Evolutionary conservation across 2,888 invertebrate species (phyloP).

Genomic region (Tromatobia lineatoria): DNA sequence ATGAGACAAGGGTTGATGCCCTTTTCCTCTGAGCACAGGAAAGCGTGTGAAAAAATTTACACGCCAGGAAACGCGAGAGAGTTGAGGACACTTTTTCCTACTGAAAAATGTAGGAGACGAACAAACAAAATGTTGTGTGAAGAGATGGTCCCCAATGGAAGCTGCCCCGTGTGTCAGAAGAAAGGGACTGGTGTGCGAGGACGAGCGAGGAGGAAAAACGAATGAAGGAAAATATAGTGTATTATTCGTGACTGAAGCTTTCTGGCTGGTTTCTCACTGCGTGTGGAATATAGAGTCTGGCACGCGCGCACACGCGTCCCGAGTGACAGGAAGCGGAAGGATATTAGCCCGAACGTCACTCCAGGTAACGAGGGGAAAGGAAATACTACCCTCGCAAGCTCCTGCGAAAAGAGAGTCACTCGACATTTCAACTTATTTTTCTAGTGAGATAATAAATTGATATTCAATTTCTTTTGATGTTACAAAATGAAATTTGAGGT

Average conservation of each 20-base stretch:
- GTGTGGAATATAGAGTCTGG: slow-evolving; percentile 53
- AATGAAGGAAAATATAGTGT: slow-evolving; percentile 66
- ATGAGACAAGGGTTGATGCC: slow-evolving; percentile 21
- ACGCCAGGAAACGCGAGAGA: slow-evolving; percentile 15
- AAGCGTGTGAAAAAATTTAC: neutral
- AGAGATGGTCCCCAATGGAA: slow-evolving; percentile 15
- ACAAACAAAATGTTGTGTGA: slow-evolving; percentile 50
- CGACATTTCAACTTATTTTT: slow-evolving; percentile 5
- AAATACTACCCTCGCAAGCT: slow-evolving; percentile 46
- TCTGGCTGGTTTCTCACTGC: slow-evolving; percentile 34
- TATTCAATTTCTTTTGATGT: neutral
- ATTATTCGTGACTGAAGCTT: slow-evolving; percentile 57
- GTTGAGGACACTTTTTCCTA: slow-evolving; percentile 54
- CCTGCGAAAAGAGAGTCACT: neutral
- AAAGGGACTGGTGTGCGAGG: neutral
- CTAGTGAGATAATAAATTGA: neutral
- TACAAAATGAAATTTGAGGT: too few species aligned
- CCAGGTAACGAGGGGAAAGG: slow-evolving; percentile 74
- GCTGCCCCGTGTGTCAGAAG: slow-evolving; percentile 27
- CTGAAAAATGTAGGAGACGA: slow-evolving; percentile 52
- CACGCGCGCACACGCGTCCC: slow-evolving; percentile 70
- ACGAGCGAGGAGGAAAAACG: slow-evolving; percentile 39
- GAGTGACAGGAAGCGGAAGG: slow-evolving; percentile 81
- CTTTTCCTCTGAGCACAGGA: neutral
- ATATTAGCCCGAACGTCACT: slow-evolving; percentile 82